Percentiles rank a stretch among this genome's conserved stretches.
These are phyloP conservation scores for Heliconius hermathena DNA, from an alignment of 1,140 invertebrate genomes.

Conservation along the genomic window DNA sequence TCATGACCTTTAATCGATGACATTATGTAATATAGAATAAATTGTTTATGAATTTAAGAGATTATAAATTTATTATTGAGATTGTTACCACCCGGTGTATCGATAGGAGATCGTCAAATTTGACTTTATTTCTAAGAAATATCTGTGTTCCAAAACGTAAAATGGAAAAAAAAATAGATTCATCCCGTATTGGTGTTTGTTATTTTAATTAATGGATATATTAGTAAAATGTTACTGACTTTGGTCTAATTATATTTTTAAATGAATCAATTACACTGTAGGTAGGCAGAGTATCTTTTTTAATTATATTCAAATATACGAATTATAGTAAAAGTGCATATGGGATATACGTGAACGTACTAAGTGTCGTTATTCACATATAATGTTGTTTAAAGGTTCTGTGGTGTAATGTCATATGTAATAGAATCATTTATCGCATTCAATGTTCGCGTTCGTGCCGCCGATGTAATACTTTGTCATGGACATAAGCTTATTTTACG, in stretches of 20 bases:
- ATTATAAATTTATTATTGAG: slow-evolving; percentile 75
- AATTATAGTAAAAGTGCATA: slow-evolving; percentile 65
- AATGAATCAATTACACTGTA: slow-evolving; percentile 65
- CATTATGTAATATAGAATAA: slow-evolving; percentile 75
- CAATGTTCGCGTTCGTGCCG: slow-evolving; percentile 53
- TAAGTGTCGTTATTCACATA: slow-evolving; percentile 67
- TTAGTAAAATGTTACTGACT: slow-evolving; percentile 70
- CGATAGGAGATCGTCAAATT: slow-evolving; percentile 58
- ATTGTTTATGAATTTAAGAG: slow-evolving; percentile 77
- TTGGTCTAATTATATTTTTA: slow-evolving; percentile 67
- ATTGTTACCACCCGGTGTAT: slow-evolving; percentile 79
- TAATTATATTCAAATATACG: slow-evolving; percentile 67
- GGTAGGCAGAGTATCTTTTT: slow-evolving; percentile 68
- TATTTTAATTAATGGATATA: slow-evolving; percentile 68
- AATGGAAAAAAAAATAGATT: slow-evolving; percentile 48
- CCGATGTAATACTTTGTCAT: slow-evolving; percentile 53
- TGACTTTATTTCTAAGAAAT: slow-evolving; percentile 56
- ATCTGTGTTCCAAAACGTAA: slow-evolving; percentile 60
- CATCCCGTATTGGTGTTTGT: slow-evolving; percentile 66
- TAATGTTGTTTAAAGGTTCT: slow-evolving; percentile 65
- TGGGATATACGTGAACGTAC: slow-evolving; percentile 69
- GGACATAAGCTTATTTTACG: slow-evolving; percentile 44
- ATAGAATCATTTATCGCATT: slow-evolving; percentile 59
- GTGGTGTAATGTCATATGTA: slow-evolving; percentile 56
- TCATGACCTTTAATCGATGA: slow-evolving; percentile 74